Percentiles rank a stretch among this genome's conserved stretches.
phyloP scores from a whole-genome alignment of 2,113 vertebrate genomes.

The Triplophysa rosa region DNA sequence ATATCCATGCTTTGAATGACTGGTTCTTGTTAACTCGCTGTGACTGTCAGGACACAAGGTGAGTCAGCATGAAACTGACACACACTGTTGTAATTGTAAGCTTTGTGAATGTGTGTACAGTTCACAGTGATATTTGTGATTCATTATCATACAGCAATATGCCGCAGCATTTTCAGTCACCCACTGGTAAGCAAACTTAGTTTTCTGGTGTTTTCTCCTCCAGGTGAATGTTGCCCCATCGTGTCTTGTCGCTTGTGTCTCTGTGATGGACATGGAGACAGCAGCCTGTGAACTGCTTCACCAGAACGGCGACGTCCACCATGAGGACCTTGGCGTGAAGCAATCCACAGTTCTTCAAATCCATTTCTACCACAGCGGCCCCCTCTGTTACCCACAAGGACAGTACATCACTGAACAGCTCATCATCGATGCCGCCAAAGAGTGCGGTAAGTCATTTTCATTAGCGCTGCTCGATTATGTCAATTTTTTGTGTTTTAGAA shows the following conservation, averaged over 20 bases:
- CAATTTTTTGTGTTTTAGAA: too few relatives aligned
- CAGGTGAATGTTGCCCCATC: constrained; percentile 63
- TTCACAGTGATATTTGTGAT: too few relatives aligned
- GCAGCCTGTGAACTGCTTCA: constrained; percentile 59
- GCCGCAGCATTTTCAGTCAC: not conserved
- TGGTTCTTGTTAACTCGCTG: too few relatives aligned
- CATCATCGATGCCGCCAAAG: constrained; percentile 85
- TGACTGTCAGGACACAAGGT: too few relatives aligned
- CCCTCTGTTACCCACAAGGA: constrained; percentile 81
- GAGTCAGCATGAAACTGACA: too few relatives aligned
- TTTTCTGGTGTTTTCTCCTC: not conserved
- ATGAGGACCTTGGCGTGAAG: constrained; percentile 61
- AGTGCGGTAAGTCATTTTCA: constrained; percentile 81
- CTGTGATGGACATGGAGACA: constrained; percentile 84
- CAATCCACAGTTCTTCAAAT: constrained; percentile 74
- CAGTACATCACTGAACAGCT: constrained; percentile 90
- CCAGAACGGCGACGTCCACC: constrained; percentile 72
- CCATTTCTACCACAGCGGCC: constrained; percentile 80
- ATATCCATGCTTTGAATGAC: too few relatives aligned
- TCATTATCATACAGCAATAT: too few relatives aligned
- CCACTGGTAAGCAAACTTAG: not conserved
- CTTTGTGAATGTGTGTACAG: too few relatives aligned
- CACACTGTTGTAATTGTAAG: too few relatives aligned
- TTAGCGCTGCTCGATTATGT: too few relatives aligned
- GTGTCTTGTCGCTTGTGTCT: constrained; percentile 80